Evolutionary conservation across 2,888 invertebrate species (phyloP).

Genomic region (Zonitis immaculata): DNA sequence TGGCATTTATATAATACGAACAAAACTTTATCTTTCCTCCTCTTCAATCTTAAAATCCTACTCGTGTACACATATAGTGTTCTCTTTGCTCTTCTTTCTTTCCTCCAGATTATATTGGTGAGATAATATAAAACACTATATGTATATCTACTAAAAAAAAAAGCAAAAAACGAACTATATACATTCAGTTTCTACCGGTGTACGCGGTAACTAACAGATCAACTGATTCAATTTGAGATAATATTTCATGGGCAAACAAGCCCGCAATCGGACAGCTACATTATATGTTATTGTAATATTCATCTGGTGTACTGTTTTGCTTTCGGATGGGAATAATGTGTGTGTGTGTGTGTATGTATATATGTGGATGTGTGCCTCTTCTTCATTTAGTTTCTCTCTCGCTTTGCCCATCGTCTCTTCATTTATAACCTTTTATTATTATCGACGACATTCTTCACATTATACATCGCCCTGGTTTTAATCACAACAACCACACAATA

Average conservation of each 20-base stretch:
- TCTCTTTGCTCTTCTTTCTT: neutral
- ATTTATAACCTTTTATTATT: neutral
- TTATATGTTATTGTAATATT: slow-evolving; percentile 29
- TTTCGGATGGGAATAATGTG: neutral
- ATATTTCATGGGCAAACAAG: slow-evolving; percentile 43
- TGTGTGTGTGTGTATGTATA: too few species aligned
- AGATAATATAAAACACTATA: slow-evolving; percentile 19
- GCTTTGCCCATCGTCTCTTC: neutral
- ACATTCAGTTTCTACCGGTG: slow-evolving; percentile 23
- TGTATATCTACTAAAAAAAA: too few species aligned
- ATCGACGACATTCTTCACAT: too few species aligned
- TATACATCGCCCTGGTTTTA: neutral
- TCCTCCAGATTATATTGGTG: slow-evolving; percentile 13
- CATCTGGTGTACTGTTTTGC: slow-evolving; percentile 7
- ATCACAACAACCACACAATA: slow-evolving; percentile 4
- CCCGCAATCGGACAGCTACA: slow-evolving; percentile 39
- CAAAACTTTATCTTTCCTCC: too few species aligned
- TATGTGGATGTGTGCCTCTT: too few species aligned
- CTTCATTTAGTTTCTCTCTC: neutral
- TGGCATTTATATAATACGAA: neutral
- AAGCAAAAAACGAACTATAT: neutral
- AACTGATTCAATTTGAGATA: slow-evolving; percentile 43
- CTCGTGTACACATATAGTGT: neutral
- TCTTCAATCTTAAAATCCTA: neutral
- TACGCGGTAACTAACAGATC: slow-evolving; percentile 37